phyloP scores from a whole-genome alignment of 2,888 invertebrate species.

The Dascillus cervinus region DNA sequence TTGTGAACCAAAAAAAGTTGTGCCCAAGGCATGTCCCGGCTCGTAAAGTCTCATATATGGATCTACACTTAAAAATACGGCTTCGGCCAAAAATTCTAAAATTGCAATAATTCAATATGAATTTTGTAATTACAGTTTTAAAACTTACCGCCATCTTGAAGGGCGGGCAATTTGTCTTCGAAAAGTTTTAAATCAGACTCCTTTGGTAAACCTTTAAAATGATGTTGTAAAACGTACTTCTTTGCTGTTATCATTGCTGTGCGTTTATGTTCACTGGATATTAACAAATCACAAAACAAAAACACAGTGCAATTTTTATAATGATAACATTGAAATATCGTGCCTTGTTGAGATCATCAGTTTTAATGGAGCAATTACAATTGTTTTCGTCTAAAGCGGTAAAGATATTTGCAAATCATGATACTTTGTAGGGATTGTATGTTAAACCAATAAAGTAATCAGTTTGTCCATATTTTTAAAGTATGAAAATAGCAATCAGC shows the following conservation, averaged over 20 bases:
- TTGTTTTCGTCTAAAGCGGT: too few relatives aligned
- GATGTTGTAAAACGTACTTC: conserved; percentile 55
- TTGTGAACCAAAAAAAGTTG: conserved; percentile 62
- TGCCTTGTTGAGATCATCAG: too few relatives aligned
- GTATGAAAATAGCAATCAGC: too few relatives aligned
- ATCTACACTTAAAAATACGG: conserved; percentile 62
- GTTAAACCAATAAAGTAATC: too few relatives aligned
- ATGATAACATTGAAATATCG: too few relatives aligned
- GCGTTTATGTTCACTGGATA: background rate
- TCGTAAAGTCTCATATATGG: conserved; percentile 61
- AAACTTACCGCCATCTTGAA: conserved; percentile 56
- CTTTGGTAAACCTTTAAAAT: conserved; percentile 59
- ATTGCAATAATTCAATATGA: conserved; percentile 12
- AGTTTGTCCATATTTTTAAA: too few relatives aligned
- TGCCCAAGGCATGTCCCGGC: conserved; percentile 46
- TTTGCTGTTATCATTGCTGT: conserved; percentile 36
- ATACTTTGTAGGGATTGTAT: too few relatives aligned
- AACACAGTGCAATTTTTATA: too few relatives aligned
- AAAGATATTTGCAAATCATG: too few relatives aligned
- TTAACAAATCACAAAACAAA: too few relatives aligned
- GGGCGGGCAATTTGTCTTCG: conserved; percentile 55
- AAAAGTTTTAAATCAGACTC: conserved; percentile 53
- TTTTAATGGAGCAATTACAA: too few relatives aligned
- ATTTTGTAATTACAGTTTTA: background rate
- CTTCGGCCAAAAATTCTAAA: conserved; percentile 59